These are phyloP conservation scores for Ephydatia muelleri DNA, from an alignment of 37 sponge, comb jelly and placozoan genomes.

Conservation along the genomic window DNA sequence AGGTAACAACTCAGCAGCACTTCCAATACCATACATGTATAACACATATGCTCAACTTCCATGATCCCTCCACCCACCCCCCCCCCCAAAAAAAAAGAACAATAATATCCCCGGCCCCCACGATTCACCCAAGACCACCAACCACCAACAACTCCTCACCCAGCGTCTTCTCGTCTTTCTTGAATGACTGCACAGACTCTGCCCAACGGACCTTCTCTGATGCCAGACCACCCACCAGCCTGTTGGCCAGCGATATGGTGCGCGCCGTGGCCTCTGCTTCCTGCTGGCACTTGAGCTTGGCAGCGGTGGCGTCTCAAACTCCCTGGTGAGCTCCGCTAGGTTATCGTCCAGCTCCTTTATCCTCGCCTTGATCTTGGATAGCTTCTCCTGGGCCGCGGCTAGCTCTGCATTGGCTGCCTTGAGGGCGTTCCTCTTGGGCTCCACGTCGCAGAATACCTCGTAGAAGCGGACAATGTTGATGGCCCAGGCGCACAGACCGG, in stretches of 20 bases:
- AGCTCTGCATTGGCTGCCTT: slow-evolving; percentile 91
- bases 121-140: too few relatives aligned
- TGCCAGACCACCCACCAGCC: slow-evolving; percentile 95
- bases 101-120: too few relatives aligned
- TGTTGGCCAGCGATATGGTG: slow-evolving; percentile 95
- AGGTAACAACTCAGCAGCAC: too few relatives aligned
- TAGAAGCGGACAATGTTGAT: slow-evolving; percentile 94
- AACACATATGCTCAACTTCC: too few relatives aligned
- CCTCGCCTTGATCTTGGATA: slow-evolving; percentile 91
- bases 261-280: slow-evolving; percentile 91
- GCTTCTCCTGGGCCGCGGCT: slow-evolving; percentile 89
- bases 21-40: too few relatives aligned
- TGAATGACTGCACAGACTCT: slow-evolving; percentile 92
- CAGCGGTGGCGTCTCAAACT: slow-evolving; percentile 95
- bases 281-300: slow-evolving; percentile 93
- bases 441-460: slow-evolving; percentile 98
- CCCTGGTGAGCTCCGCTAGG: slow-evolving; percentile 80
- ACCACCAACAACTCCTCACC: too few relatives aligned
- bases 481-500: slow-evolving; percentile 98
- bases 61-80: too few relatives aligned
- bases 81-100: too few relatives aligned
- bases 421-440: slow-evolving; percentile 97
- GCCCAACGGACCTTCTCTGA: slow-evolving; percentile 99
- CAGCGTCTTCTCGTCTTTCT: slow-evolving; percentile 78
- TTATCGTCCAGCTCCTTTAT: slow-evolving; percentile 97